Percentiles rank a stretch among this genome's conserved stretches.
phyloP scores from a whole-genome alignment of 2,888 invertebrate species.

The Cosmopolites sordidus region DNA sequence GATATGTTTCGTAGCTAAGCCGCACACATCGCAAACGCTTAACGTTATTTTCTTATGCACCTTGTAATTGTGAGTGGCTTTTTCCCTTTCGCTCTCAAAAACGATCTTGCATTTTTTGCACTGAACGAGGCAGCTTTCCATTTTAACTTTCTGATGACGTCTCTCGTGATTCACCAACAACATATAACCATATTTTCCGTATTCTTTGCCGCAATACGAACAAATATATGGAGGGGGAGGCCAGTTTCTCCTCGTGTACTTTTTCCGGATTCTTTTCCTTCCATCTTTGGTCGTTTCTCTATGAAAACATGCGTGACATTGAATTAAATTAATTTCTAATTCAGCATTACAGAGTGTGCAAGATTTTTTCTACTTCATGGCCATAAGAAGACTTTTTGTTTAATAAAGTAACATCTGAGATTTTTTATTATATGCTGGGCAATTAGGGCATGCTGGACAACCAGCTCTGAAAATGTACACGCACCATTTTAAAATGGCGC shows the following conservation, averaged over 20 bases:
- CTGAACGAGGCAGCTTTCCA: conserved; percentile 9
- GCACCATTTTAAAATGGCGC: too few species aligned
- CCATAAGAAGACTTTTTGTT: too few species aligned
- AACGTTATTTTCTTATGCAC: conserved; percentile 17
- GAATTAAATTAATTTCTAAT: conserved; percentile 11
- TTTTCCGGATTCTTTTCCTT: background rate
- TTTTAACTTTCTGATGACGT: conserved; percentile 4
- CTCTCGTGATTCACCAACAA: conserved; percentile 15
- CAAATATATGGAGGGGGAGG: conserved; percentile 21
- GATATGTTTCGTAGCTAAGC: conserved; percentile 20
- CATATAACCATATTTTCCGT: conserved; percentile 12
- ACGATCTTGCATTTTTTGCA: conserved; percentile 37
- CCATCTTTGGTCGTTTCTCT: conserved; percentile 3
- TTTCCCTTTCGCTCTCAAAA: conserved; percentile 33
- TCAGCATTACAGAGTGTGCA: conserved; percentile 11
- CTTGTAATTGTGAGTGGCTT: conserved; percentile 32
- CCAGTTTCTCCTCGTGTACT: conserved; percentile 13
- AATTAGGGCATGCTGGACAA: too few species aligned
- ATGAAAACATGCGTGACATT: too few species aligned
- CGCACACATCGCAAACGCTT: conserved; percentile 20
- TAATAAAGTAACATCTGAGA: too few species aligned
- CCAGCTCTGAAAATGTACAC: too few species aligned
- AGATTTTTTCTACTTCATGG: conserved; percentile 7
- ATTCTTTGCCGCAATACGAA: conserved; percentile 15
- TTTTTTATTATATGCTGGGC: too few species aligned